These are phyloP conservation scores for Metalampra italica DNA, from an alignment of 2,888 invertebrate species.

Conservation along the genomic window DNA sequence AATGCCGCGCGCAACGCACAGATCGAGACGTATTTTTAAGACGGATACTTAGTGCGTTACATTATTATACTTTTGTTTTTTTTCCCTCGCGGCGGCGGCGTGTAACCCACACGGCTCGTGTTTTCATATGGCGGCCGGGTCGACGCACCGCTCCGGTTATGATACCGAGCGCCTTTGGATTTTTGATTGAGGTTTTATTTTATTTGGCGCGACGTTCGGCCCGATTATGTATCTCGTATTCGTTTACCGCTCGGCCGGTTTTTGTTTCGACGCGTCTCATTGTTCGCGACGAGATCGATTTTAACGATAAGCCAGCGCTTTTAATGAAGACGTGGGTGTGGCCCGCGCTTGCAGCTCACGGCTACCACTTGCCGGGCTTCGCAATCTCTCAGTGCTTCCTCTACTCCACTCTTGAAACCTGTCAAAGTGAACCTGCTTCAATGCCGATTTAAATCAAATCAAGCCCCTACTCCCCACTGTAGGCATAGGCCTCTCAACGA, in stretches of 20 bases:
- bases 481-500: too few species aligned
- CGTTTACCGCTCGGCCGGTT: constrained; percentile 66
- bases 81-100: constrained; percentile 49
- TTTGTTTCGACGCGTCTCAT: constrained; percentile 73
- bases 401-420: neutral
- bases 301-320: constrained; percentile 61
- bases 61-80: constrained; percentile 73
- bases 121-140: constrained; percentile 59
- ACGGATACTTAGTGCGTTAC: constrained; percentile 76
- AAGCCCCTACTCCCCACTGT: too few species aligned
- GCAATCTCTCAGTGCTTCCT: neutral
- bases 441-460: too few species aligned
- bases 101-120: constrained; percentile 66
- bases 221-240: constrained; percentile 74
- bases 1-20: constrained; percentile 64
- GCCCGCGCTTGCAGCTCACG: constrained; percentile 28
- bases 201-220: constrained; percentile 66
- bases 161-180: constrained; percentile 71
- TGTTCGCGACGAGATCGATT: constrained; percentile 75
- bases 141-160: constrained; percentile 71
- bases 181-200: constrained; percentile 77
- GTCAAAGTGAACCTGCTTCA: constrained; percentile 2
- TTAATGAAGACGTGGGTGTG: constrained; percentile 76
- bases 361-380: constrained; percentile 11
- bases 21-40: constrained; percentile 74